Evolutionary conservation across 2,113 vertebrate species (phyloP).

Genomic region (Spermophilus dauricus): DNA sequence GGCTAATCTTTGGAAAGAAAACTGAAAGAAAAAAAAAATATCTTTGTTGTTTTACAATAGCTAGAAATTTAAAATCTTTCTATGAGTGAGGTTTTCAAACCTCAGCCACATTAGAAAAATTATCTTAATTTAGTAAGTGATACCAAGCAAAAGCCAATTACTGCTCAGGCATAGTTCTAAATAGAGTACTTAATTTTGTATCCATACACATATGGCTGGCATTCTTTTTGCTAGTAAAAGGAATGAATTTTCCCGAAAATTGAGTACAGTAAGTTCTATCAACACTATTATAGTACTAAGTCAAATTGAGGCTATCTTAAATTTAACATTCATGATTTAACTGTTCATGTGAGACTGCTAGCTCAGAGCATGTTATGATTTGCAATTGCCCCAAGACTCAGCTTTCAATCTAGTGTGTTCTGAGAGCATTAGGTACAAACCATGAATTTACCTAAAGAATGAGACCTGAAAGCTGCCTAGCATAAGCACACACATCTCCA

Average conservation of each 20-base stretch:
- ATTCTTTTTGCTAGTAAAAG: constrained; percentile 38
- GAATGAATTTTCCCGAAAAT: not conserved
- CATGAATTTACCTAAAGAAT: not conserved
- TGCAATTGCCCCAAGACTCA: constrained; percentile 8
- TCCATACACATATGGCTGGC: constrained; percentile 47
- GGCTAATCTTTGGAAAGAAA: not conserved
- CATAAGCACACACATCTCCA: not conserved
- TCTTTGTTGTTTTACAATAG: not conserved
- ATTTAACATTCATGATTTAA: constrained; percentile 48
- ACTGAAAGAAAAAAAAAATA: not conserved
- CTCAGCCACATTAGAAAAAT: constrained; percentile 43
- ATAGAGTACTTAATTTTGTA: constrained; percentile 41
- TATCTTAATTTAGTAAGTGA: constrained; percentile 49
- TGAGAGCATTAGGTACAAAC: not conserved
- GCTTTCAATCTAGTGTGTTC: not conserved
- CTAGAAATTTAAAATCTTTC: constrained; percentile 1
- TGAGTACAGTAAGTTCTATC: constrained; percentile 35
- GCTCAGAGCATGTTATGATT: not conserved
- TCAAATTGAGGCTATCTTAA: not conserved
- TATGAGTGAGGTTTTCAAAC: not conserved
- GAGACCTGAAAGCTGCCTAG: not conserved
- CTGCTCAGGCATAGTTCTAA: constrained; percentile 36
- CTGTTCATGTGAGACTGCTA: not conserved
- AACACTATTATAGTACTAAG: not conserved
- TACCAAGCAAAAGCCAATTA: constrained; percentile 60